Base-by-base conservation (phyloP, 2,113 vertebrate genomes). In the Stictonetta naevosa region DNA sequence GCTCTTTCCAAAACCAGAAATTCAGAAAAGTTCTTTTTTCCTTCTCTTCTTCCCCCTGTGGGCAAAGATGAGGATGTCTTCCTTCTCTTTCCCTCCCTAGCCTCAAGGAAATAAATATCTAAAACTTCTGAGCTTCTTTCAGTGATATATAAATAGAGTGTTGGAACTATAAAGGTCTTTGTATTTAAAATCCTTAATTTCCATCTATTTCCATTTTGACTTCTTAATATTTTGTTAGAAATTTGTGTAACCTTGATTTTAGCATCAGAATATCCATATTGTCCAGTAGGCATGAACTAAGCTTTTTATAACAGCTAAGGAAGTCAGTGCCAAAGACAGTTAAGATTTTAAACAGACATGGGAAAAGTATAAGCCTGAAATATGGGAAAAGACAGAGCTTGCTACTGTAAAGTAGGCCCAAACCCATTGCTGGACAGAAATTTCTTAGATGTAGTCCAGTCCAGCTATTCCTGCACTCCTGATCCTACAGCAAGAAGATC, bases 171-270 rank as follows among this genome's bases (percentile, higher is more conserved):
- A 8, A 73, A 66, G 6, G 4, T 20, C 12, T 23, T 63, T 66
- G 3, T 6, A 20, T 13, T 81, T 87, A 5, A 91, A 91, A 55
- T 22, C 5, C 11, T 87, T 50, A 1, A 0, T 62, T 87, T 81
- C 11, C 13, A 18, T n/a, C n/a, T n/a, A 3, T 26, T 88, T 84
- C 9, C 3, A 1, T 38, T 66, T 58, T 29, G 3, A 12, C 1
- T 56, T 64, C 13, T 44, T 17, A 12, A 3, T 20, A 3, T 66
- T 66, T 66, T 64, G 6, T 11, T 75, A 33, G 13, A 82, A 81
- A 44, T 74, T 53, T 12, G 2, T 0, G 0, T 48, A 5, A 12
- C 15, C 63, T 40, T 48, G 56, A 38, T 52, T 66, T 69, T 77
- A 46, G 74, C 76, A 78, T 34, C 44, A 42, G 7, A 73, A 28